Conservation (phyloP, 2,113 vertebrate genomes). For the Psilopsiagon aymara region DNA sequence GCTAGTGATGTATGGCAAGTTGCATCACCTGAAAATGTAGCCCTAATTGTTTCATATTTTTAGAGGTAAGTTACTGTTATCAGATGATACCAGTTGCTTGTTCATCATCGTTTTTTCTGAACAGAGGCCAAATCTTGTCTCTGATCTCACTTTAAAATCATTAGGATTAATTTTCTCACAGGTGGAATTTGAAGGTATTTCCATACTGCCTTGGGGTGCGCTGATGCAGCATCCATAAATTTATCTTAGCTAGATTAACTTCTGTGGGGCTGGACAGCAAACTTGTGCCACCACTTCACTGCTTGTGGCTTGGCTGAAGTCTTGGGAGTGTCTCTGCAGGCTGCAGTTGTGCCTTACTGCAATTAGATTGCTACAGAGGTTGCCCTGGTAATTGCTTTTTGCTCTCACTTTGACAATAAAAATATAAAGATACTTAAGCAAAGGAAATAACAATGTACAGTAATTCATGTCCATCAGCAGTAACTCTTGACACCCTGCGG, state of each 20-base stretch:
- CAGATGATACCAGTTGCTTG: neutral
- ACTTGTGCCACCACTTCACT: accelerated
- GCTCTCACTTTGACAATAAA: neutral
- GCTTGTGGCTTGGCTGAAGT: neutral
- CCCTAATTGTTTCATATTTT: neutral
- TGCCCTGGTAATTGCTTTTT: neutral
- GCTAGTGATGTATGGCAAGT: neutral
- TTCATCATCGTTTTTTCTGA: neutral
- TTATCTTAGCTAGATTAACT: neutral
- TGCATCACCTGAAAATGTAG: neutral
- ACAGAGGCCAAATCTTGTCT: neutral
- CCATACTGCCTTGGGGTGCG: neutral
- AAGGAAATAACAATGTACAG: neutral
- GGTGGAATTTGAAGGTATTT: neutral
- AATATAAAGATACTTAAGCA: neutral
- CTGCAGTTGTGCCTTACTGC: neutral
- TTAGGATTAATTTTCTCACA: neutral
- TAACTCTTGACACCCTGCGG: neutral
- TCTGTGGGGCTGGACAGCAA: neutral
- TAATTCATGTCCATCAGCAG: neutral
- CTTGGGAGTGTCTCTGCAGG: neutral
- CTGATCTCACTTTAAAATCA: neutral
- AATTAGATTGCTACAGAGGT: too few relatives aligned
- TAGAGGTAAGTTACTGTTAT: neutral
- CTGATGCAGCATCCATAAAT: neutral